Evolutionary conservation across 2,113 vertebrate genomes (phyloP), one percentile per base, ranked within the genome.

Genomic region (Tachycineta bicolor): DNA sequence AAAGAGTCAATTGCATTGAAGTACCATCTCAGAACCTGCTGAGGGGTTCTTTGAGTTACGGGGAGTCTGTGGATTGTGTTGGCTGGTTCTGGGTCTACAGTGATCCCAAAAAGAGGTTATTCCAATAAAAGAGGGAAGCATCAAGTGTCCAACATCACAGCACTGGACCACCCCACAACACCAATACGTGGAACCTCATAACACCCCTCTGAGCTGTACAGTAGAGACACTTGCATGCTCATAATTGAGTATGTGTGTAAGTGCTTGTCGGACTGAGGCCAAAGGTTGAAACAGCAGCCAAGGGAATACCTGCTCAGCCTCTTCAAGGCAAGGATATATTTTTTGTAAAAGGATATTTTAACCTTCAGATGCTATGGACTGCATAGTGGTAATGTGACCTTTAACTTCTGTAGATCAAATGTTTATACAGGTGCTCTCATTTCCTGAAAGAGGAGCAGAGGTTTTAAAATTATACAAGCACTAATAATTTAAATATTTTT

Each of bases 361-460:
- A 95, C 93, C 88, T 96, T 95, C 90, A 90, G 92, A 91, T 86
- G 83, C 95, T 88, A 78, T 46, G 31, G 93, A 90, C 92, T 79
- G 86, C 1, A 0, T 67, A 76, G 76, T 89, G 90, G 93, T 90
- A 96, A 93, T 34, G 46, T 65, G 96, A 96, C 94, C 96, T 97
- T 96, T 97, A 92, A 96, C 94, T 95, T 96, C 80, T 95, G 65
- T 85, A 79, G 73, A 96, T 90, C 88, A 82, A 87, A 89, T 97
- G 69, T 97, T 97, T 97, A 92, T 68, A 82, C 96, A 97, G 96
- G 96, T 97, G 96, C 18, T 87, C 73, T 96, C 64, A 94, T 95
- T 96, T 97, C 94, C 96, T 96, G 96, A 93, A 95, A 92, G 93
- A 96, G 77, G 80, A 97, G 90, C 90, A 95, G 86, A 96, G 77